These are phyloP conservation scores for Anagyrus pseudococci DNA, from an alignment of 2,888 invertebrate species.

Conservation along the genomic window DNA sequence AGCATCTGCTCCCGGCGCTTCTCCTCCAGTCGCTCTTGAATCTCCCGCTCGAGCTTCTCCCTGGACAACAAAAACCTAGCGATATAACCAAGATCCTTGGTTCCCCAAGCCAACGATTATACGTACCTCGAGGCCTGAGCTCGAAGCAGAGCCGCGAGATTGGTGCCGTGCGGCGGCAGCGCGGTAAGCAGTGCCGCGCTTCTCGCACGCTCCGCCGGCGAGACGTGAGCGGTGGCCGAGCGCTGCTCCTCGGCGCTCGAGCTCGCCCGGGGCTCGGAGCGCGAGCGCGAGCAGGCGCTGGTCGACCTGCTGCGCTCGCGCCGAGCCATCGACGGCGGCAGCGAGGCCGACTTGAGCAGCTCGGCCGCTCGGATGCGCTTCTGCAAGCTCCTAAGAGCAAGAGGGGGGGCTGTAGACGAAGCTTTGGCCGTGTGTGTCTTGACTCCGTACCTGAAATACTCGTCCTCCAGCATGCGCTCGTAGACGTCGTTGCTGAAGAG, in stretches of 20 bases:
- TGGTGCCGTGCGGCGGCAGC: constrained; percentile 57
- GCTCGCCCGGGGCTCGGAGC: neutral
- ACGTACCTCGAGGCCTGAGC: constrained; percentile 56
- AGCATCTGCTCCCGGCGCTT: constrained; percentile 68
- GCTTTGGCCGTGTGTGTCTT: too few relatives aligned
- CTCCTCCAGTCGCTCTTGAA: constrained; percentile 68
- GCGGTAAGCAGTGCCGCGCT: constrained; percentile 50
- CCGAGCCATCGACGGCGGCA: constrained; percentile 74
- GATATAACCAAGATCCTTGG: too few relatives aligned
- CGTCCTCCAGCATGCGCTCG: constrained; percentile 74
- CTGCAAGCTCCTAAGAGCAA: constrained; percentile 60
- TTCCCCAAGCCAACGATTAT: too few relatives aligned
- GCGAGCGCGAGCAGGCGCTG: constrained; percentile 17
- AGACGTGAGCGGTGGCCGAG: constrained; percentile 13
- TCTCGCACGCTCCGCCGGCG: constrained; percentile 49
- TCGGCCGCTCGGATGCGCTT: constrained; percentile 75
- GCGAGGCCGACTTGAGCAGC: constrained; percentile 70
- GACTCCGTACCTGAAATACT: constrained; percentile 72
- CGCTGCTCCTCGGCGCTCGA: constrained; percentile 8
- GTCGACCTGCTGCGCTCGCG: constrained; percentile 62
- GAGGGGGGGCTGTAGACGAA: neutral
- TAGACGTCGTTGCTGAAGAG: constrained; percentile 75
- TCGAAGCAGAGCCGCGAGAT: constrained; percentile 73
- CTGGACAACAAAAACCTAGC: too few relatives aligned
- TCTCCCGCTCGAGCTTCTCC: constrained; percentile 70